These are phyloP conservation scores for Oligia latruncula DNA, from an alignment of 2,888 invertebrate species.

Conservation along the genomic window DNA sequence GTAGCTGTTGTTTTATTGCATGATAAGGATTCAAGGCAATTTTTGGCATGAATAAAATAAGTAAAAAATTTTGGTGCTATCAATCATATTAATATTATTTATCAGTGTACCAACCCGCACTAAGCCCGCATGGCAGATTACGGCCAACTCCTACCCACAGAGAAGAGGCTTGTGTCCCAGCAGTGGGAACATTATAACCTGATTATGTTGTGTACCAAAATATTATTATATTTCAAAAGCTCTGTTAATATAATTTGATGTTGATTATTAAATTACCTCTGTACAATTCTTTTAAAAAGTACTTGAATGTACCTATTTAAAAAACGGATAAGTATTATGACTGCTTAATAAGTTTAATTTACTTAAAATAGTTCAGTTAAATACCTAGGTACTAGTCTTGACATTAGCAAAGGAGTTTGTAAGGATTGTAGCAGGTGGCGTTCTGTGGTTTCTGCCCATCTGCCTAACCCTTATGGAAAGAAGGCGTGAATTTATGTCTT, in stretches of 20 bases:
- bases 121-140: neutral
- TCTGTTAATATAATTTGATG: neutral
- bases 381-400: too few species aligned
- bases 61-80: neutral
- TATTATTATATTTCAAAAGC: neutral
- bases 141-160: neutral
- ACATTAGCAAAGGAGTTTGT: neutral
- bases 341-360: neutral
- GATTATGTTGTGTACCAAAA: neutral
- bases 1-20: slow-evolving; percentile 6
- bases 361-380: neutral
- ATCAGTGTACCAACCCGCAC: neutral
- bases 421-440: neutral
- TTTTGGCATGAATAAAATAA: neutral
- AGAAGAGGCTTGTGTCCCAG: neutral
- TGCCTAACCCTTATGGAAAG: neutral
- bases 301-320: neutral
- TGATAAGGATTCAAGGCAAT: slow-evolving; percentile 36
- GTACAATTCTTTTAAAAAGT: neutral
- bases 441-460: neutral
- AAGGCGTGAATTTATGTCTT: neutral
- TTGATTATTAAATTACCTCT: neutral
- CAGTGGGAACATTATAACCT: neutral
- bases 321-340: neutral
- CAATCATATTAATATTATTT: neutral